phyloP scores from a whole-genome alignment of 2,113 vertebrate species.

The Psilopsiagon aymara region DNA sequence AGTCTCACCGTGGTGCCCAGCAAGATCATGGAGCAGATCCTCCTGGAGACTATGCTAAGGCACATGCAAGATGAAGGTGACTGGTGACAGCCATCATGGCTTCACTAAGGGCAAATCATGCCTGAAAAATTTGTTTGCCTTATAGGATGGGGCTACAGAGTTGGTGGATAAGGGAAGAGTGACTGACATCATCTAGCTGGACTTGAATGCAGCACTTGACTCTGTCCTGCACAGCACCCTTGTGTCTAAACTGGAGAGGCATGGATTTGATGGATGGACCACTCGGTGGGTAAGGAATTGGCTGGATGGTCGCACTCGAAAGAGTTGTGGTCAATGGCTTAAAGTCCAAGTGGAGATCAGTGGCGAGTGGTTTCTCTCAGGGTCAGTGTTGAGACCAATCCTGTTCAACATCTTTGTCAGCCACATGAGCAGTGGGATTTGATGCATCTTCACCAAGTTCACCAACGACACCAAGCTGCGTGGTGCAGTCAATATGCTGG shows the following conservation, averaged over 20 bases:
- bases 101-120: not conserved
- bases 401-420: not conserved
- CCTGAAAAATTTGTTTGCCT: not conserved
- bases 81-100: not conserved
- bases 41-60: not conserved
- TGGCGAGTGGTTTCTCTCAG: not conserved
- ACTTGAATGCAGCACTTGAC: not conserved
- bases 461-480: not conserved
- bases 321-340: not conserved
- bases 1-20: not conserved
- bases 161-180: not conserved
- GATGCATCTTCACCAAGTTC: not conserved
- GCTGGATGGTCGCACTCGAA: not conserved
- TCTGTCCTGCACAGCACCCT: not conserved
- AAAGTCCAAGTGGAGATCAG: not conserved
- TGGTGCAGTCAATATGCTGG: not conserved
- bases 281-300: not conserved
- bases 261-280: not conserved
- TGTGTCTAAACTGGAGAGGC: not conserved
- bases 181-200: not conserved
- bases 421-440: not conserved
- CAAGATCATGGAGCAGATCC: not conserved
- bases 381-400: not conserved
- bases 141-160: not conserved
- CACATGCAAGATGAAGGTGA: not conserved